Percentiles rank a stretch among this genome's conserved stretches.
Evolutionary conservation across 2,888 invertebrate genomes (phyloP).

Genomic region (Rhaphigaster nebulosa): DNA sequence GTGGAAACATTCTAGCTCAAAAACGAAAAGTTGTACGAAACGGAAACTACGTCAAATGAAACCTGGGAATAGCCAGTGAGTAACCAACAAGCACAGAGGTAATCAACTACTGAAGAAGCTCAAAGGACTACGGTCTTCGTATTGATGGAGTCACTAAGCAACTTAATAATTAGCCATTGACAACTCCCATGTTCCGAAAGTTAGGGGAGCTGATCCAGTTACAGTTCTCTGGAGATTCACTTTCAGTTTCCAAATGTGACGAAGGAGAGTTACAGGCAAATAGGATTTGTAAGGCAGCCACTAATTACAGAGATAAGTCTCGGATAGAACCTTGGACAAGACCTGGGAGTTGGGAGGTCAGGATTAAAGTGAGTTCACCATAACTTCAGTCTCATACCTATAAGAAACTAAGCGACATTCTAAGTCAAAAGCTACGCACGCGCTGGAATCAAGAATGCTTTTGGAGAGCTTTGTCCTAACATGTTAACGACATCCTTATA

Average conservation of each 20-base stretch:
- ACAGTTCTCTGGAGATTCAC: not conserved
- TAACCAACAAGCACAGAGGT: not conserved
- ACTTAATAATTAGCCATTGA: not conserved
- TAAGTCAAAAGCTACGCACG: too few relatives aligned
- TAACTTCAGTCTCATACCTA: too few relatives aligned
- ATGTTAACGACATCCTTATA: too few relatives aligned
- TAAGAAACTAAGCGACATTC: too few relatives aligned
- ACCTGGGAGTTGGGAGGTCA: not conserved
- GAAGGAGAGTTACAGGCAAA: not conserved
- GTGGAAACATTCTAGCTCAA: too few relatives aligned
- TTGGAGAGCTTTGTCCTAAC: too few relatives aligned
- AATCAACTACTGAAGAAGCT: not conserved
- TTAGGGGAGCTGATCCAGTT: not conserved
- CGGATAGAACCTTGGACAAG: not conserved
- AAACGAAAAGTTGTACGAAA: too few relatives aligned
- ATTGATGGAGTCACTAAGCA: constrained; percentile 17
- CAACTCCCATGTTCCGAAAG: not conserved
- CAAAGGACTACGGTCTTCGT: not conserved
- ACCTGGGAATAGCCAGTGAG: not conserved
- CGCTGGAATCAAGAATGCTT: too few relatives aligned
- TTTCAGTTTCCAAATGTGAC: not conserved
- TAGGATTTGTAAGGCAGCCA: not conserved
- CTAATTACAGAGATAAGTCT: not conserved
- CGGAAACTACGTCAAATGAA: too few relatives aligned
- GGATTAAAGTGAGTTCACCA: too few relatives aligned